phyloP scores from a whole-genome alignment of 2,797 vertebrate genomes.

The Intellagama lesueurii region DNA sequence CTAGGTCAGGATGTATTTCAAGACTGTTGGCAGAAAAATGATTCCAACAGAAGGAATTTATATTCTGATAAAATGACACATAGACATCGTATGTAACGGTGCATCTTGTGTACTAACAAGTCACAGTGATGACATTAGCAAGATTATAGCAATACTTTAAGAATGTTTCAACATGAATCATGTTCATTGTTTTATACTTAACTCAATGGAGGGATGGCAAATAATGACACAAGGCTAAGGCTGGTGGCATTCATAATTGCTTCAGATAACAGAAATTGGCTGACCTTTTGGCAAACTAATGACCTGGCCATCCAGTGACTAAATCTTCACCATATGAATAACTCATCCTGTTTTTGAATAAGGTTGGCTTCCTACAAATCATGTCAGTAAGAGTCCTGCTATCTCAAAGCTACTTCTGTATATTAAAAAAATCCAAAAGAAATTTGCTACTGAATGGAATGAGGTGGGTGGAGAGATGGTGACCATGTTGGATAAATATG shows the following conservation, averaged over 20 bases:
- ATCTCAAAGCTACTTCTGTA: constrained; percentile 27
- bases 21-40: constrained; percentile 24
- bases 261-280: constrained; percentile 26
- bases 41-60: constrained; percentile 34
- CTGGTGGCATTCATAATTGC: constrained; percentile 27
- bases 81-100: constrained; percentile 19
- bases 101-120: constrained; percentile 36
- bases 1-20: constrained; percentile 43
- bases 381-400: constrained; percentile 34
- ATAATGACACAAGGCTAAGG: constrained; percentile 12
- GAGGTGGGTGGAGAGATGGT: not conserved
- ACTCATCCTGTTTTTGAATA: not conserved
- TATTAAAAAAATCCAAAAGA: constrained; percentile 40
- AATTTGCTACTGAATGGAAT: constrained; percentile 28
- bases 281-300: constrained; percentile 44
- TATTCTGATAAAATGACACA: constrained; percentile 47
- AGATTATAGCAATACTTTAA: constrained; percentile 27
- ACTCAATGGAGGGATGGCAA: not conserved
- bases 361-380: constrained; percentile 35
- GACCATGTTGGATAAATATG: not conserved
- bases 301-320: constrained; percentile 16
- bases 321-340: constrained; percentile 5
- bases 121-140: constrained; percentile 29
- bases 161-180: constrained; percentile 32
- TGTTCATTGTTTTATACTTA: constrained; percentile 25